These are phyloP conservation scores for Anorthoa munda DNA, from an alignment of 2,888 invertebrate genomes.

Conservation along the genomic window DNA sequence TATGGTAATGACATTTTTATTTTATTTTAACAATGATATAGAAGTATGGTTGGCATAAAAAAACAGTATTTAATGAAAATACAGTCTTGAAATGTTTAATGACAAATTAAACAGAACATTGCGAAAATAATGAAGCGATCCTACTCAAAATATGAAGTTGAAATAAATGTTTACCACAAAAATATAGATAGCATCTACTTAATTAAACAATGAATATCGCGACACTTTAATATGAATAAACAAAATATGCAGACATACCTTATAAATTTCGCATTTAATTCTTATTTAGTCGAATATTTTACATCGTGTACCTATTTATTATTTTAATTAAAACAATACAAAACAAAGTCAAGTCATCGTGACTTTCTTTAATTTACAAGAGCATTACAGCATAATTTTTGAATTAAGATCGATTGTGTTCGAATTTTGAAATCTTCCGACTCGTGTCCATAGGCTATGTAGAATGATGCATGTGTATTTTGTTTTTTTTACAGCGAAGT, in stretches of 20 bases:
- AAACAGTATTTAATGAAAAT: slow-evolving; percentile 5
- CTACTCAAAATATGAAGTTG: background rate
- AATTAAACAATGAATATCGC: background rate
- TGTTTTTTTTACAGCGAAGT: background rate
- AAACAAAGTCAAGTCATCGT: slow-evolving; percentile 42
- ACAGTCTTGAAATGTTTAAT: background rate
- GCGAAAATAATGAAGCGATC: background rate
- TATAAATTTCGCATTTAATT: slow-evolving; percentile 23
- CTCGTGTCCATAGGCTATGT: slow-evolving; percentile 2
- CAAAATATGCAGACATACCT: slow-evolving; percentile 4
- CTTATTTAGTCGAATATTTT: slow-evolving; percentile 38
- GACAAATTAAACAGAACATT: background rate
- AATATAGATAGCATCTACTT: background rate
- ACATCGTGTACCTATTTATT: slow-evolving; percentile 1
- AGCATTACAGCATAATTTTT: slow-evolving; percentile 15
- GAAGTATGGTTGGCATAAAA: slow-evolving; percentile 1
- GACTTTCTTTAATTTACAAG: slow-evolving; percentile 26
- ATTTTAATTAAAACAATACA: slow-evolving; percentile 15
- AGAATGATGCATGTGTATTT: background rate
- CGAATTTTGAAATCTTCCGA: background rate
- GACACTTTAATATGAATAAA: slow-evolving; percentile 5
- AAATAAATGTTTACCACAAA: background rate
- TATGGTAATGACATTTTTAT: slow-evolving; percentile 32
- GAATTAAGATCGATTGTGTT: slow-evolving; percentile 30
- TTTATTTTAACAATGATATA: slow-evolving; percentile 14